These are phyloP conservation scores for Drosophila setifemur DNA, from an alignment of 1,140 invertebrate species.

Conservation along the genomic window DNA sequence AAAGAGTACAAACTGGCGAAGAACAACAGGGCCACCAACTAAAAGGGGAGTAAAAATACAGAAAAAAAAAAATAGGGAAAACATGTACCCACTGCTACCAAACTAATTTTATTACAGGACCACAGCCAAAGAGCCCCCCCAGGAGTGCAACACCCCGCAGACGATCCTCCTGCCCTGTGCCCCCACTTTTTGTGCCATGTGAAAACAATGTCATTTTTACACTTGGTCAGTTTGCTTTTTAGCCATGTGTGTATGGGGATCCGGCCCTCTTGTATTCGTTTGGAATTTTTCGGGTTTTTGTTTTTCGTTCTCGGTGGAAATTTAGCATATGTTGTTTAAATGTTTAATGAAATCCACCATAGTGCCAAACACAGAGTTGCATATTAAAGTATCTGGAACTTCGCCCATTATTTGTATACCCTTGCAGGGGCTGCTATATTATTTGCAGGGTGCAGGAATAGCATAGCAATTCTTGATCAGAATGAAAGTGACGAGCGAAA, in stretches of 20 bases:
- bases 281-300: slow-evolving; percentile 1
- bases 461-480: too few species aligned
- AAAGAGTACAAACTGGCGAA: slow-evolving; percentile 6
- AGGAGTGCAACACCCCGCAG: slow-evolving; percentile 32
- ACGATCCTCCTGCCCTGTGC: neutral
- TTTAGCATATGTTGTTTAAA: slow-evolving; percentile 78
- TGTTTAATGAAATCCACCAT: slow-evolving; percentile 76
- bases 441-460: too few species aligned
- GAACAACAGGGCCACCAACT: slow-evolving; percentile 14
- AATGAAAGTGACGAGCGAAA: too few species aligned
- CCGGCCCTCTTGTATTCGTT: neutral
- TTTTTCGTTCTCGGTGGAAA: slow-evolving; percentile 46
- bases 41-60: slow-evolving; percentile 8
- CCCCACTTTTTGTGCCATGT: neutral
- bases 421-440: too few species aligned
- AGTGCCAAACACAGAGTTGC: slow-evolving; percentile 72
- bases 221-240: slow-evolving; percentile 69
- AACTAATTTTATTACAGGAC: slow-evolving; percentile 70
- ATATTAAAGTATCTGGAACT: slow-evolving; percentile 61
- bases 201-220: slow-evolving; percentile 76
- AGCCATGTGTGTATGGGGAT: slow-evolving; percentile 24
- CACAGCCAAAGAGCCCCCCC: slow-evolving; percentile 65
- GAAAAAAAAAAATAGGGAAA: slow-evolving; percentile 14
- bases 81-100: slow-evolving; percentile 18
- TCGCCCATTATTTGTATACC: neutral